Evolutionary conservation across 2,113 vertebrate species (phyloP), one percentile per base, ranked within the genome.

Genomic region (Neolamprologus brichardi): DNA sequence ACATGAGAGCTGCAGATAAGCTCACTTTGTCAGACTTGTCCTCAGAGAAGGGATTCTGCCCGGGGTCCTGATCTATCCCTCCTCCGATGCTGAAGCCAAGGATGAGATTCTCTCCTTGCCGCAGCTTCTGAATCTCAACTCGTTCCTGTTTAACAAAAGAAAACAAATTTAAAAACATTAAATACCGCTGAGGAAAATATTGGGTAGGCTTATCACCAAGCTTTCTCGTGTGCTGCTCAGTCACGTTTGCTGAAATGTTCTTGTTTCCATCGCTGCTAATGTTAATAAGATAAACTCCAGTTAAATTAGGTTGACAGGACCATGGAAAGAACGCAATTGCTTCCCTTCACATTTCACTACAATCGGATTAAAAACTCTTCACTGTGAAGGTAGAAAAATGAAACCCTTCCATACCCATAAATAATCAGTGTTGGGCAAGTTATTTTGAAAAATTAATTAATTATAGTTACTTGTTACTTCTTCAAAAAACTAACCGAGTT

Each of bases 41-140:
- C 94, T 98, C 97, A 1, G 98, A 99, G 94, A 97, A 99, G 3
- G 98, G 99, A 91, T 99, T 99, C 94, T 99, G 98, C 32, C 96
- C 95, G 0, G 99, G 97, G 90, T 99, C 99, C 93, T 99, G 99
- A 87, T 99, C 99, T 11, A 99, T 99, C 79, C 99, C 99, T 9
- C 99, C 99, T 94, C 98, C 99, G 1, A 99, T 99, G 93, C 99
- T 99, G 96, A 99, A 99, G 15, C 99, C 98, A 87, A 99, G 95
- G 84, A 99, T 99, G 88, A 99, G 91, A 83, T 98, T 97, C 8
- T 97, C 97, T 25, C 97, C 97, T 41, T 99, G 97, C 2, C 97
- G 96, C 52, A 99, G 95, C 86, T 99, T 99, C 25, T 96, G 94
- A 86, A 99, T 99, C 96, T 99, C 97, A 83, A 99, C 97, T 87